Percentiles rank a stretch among this genome's conserved stretches.
phyloP scores from a whole-genome alignment of 2,797 vertebrate genomes.

The Coilia nasus region DNA sequence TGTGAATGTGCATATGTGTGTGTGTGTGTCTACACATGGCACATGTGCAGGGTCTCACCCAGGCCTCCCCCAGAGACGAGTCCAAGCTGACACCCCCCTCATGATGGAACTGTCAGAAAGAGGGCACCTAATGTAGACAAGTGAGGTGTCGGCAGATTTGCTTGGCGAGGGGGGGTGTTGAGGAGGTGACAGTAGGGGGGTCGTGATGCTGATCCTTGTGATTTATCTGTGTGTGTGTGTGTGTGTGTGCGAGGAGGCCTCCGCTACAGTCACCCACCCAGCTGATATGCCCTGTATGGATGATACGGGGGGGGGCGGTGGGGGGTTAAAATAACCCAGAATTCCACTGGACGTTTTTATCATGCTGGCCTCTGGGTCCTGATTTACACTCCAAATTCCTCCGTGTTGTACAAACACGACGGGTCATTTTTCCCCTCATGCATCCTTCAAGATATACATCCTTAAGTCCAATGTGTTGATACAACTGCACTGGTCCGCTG shows the following conservation, averaged over 20 bases:
- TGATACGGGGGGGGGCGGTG: too few species aligned
- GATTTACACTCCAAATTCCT: too few species aligned
- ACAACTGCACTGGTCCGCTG: neutral
- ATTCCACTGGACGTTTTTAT: too few species aligned
- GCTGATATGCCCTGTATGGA: too few species aligned
- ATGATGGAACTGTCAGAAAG: slow-evolving; percentile 73
- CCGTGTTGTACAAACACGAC: neutral
- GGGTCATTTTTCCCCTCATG: neutral
- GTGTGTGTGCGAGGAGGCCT: too few species aligned
- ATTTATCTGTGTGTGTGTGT: slow-evolving; percentile 51
- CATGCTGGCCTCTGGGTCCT: too few species aligned
- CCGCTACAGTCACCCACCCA: too few species aligned
- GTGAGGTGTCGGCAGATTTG: slow-evolving; percentile 66
- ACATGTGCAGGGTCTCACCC: neutral
- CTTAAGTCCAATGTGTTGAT: neutral
- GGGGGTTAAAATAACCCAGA: too few species aligned
- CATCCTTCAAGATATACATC: neutral
- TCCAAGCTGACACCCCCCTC: slow-evolving; percentile 57
- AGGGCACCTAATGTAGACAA: slow-evolving; percentile 65
- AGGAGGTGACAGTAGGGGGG: slow-evolving; percentile 41
- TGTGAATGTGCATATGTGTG: too few species aligned
- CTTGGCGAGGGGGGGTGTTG: slow-evolving; percentile 43
- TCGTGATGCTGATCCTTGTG: slow-evolving; percentile 57
- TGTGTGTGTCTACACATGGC: neutral
- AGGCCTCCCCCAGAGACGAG: too few species aligned